phyloP scores from a whole-genome alignment of 2,888 invertebrate species.

The Clistopyga incitator region DNA sequence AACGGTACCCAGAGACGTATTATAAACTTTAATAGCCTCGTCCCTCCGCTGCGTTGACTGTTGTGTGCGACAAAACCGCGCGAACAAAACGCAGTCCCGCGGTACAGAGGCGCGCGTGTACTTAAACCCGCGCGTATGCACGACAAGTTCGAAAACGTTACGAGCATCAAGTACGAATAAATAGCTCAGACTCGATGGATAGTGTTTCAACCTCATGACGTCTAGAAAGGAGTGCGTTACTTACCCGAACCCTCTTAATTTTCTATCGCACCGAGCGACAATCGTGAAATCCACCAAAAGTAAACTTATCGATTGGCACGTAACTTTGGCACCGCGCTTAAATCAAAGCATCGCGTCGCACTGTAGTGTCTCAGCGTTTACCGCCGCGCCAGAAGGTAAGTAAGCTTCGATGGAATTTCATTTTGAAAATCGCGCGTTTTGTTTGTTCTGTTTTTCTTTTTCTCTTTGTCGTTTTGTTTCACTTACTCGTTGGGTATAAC shows the following conservation, averaged over 20 bases:
- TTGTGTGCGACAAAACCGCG: constrained; percentile 14
- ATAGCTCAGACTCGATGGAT: constrained; percentile 57
- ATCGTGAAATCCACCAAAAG: constrained; percentile 77
- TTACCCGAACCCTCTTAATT: constrained; percentile 35
- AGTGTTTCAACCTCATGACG: constrained; percentile 47
- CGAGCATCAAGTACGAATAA: constrained; percentile 46
- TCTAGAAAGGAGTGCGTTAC: constrained; percentile 55
- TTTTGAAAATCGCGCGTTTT: constrained; percentile 44
- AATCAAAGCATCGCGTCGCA: constrained; percentile 61
- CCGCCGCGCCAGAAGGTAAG: constrained; percentile 72
- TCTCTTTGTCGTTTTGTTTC: constrained; percentile 26
- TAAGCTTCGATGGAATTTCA: constrained; percentile 74
- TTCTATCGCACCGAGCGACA: constrained; percentile 16
- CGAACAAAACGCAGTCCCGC: constrained; percentile 9
- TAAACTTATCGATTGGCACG: constrained; percentile 80
- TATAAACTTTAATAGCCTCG: constrained; percentile 2
- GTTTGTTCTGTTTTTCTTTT: constrained; percentile 24
- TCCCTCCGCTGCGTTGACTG: constrained; percentile 14
- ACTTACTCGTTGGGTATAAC: constrained; percentile 24
- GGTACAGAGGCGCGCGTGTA: not conserved
- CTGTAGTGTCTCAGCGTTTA: constrained; percentile 57
- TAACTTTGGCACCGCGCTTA: constrained; percentile 73
- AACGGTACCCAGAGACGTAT: constrained; percentile 40
- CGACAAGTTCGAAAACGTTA: constrained; percentile 23
- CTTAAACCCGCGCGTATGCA: not conserved